Percentiles rank a stretch among this genome's conserved stretches.
phyloP scores from a whole-genome alignment of 2,888 invertebrate species.

The Nomada flava region DNA sequence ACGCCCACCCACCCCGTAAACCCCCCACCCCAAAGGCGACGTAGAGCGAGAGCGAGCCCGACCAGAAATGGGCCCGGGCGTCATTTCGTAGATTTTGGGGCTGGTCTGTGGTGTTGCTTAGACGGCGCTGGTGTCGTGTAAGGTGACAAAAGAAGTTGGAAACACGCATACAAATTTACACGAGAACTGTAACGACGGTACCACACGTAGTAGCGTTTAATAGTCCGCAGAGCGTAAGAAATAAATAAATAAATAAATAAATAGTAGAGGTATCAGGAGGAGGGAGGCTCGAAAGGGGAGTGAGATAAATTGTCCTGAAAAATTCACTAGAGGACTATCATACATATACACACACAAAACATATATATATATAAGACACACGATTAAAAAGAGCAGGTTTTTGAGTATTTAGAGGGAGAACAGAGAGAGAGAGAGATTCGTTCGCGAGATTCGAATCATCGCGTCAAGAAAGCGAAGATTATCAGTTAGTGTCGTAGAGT shows the following conservation, averaged over 20 bases:
- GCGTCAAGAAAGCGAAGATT: constrained; percentile 37
- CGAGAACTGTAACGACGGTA: constrained; percentile 18
- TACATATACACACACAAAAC: neutral
- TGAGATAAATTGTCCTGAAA: constrained; percentile 18
- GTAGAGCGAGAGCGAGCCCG: constrained; percentile 30
- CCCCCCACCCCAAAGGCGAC: constrained; percentile 35
- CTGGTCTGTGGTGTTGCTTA: constrained; percentile 63
- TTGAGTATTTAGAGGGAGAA: neutral
- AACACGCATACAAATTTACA: neutral
- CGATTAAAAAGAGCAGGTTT: neutral
- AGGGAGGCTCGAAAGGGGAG: constrained; percentile 33
- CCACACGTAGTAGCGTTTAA: constrained; percentile 40
- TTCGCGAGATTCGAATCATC: constrained; percentile 44
- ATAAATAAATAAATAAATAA: constrained; percentile 16
- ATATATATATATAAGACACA: neutral
- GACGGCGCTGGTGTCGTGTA: constrained; percentile 58
- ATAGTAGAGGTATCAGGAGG: constrained; percentile 40
- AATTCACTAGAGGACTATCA: neutral
- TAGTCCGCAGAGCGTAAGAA: constrained; percentile 40
- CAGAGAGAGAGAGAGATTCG: constrained; percentile 12
- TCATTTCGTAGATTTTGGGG: neutral
- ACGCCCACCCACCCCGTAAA: constrained; percentile 9
- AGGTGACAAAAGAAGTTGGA: constrained; percentile 36
- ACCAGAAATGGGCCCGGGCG: constrained; percentile 6
- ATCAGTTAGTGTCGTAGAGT: constrained; percentile 55